Evolutionary conservation across 2,797 vertebrate species (phyloP).

Genomic region (Falco cherrug): DNA sequence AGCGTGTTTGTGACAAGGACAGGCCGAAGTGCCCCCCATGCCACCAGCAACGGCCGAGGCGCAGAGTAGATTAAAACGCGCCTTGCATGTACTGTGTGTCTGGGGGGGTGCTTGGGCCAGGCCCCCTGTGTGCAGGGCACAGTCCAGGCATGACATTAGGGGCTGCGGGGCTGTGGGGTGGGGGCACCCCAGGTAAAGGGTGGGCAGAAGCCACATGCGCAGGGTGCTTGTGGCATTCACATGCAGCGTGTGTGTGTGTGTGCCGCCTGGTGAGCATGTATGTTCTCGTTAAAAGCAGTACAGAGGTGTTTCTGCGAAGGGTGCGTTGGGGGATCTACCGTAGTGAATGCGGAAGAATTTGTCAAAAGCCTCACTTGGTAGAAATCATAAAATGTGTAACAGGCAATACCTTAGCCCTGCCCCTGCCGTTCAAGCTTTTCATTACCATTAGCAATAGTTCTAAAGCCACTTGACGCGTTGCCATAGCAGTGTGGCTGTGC

Average conservation of each 20-base stretch:
- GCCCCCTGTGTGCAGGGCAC: too few relatives aligned
- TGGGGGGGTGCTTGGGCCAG: background rate
- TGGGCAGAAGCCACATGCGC: too few relatives aligned
- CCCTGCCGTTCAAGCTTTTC: background rate
- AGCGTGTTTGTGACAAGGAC: accelerated
- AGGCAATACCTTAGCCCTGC: background rate
- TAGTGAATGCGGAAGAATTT: background rate
- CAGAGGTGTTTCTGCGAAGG: accelerated
- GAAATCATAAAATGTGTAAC: background rate
- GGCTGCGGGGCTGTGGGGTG: too few relatives aligned
- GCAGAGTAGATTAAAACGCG: background rate
- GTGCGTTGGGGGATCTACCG: accelerated
- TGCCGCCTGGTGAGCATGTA: accelerated
- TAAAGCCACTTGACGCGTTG: background rate
- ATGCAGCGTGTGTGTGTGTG: too few relatives aligned
- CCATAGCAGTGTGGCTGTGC: background rate
- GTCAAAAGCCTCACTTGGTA: background rate
- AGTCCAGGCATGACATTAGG: too few relatives aligned
- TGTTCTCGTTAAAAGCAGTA: background rate
- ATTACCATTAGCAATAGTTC: background rate
- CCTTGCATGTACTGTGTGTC: accelerated
- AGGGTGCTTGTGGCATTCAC: too few relatives aligned
- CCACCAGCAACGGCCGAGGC: too few relatives aligned
- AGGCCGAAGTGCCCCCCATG: accelerated
- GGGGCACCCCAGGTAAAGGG: too few relatives aligned